phyloP scores from a whole-genome alignment of 2,888 invertebrate species.

The Drosophila vallismaia region DNA sequence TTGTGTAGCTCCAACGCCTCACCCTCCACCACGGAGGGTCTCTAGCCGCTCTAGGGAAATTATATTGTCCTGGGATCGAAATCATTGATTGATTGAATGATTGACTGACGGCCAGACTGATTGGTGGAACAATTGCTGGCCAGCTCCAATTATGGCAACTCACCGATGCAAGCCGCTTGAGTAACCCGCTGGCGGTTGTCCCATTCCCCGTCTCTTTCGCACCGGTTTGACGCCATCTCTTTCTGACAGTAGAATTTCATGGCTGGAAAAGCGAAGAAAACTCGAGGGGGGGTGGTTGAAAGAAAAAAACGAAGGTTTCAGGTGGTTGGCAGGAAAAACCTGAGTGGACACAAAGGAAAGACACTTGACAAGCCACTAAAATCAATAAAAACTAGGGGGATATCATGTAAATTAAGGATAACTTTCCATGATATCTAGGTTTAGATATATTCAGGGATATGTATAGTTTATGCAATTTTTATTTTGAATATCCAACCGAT shows the following conservation, averaged over 20 bases:
- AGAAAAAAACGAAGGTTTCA: constrained; percentile 7
- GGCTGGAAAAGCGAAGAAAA: not conserved
- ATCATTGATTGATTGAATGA: constrained; percentile 38
- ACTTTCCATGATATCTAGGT: not conserved
- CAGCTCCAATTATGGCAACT: constrained; percentile 43
- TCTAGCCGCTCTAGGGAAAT: not conserved
- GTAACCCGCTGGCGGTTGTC: not conserved
- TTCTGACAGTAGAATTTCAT: not conserved
- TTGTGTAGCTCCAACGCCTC: not conserved
- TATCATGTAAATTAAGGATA: constrained; percentile 16
- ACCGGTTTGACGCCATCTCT: not conserved
- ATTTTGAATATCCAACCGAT: not conserved
- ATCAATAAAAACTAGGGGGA: constrained; percentile 23
- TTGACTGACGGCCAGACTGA: constrained; percentile 18
- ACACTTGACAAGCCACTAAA: constrained; percentile 30
- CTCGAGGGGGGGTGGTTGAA: not conserved
- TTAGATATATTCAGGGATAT: not conserved
- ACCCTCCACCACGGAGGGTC: not conserved
- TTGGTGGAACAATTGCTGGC: constrained; percentile 35
- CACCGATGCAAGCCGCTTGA: constrained; percentile 32
- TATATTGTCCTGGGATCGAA: constrained; percentile 8
- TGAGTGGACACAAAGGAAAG: constrained; percentile 3
- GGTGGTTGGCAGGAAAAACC: not conserved
- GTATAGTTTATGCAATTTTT: too few relatives aligned
- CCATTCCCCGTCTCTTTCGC: not conserved